Evolutionary conservation across 1,140 invertebrate species (phyloP), one percentile per base, ranked within the genome.

Genomic region (Daktulosphaira vitifoliae): DNA sequence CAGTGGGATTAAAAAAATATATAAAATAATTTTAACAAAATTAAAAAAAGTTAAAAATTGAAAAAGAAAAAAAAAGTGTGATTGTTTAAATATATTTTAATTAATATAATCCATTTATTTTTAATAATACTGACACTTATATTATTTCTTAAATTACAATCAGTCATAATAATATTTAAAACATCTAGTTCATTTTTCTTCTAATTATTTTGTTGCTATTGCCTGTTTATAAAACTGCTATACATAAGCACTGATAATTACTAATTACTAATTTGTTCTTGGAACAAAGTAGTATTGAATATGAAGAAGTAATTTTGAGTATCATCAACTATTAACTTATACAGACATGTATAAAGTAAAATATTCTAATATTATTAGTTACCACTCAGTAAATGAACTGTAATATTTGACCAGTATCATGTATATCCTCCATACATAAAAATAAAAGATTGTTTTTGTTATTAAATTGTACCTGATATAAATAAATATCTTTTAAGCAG

Each of bases 361-460:
- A n/a, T n/a, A n/a, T n/a, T n/a, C n/a, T n/a, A n/a, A n/a, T n/a
- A n/a, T n/a, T n/a, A n/a, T n/a, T n/a, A 33, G 56, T 62, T 62
- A 62, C 56, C 56, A 46, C 23, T 8, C 42, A 48, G 20, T 62
- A 29, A 62, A 62, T 6, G 11, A 46, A 48, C 13, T 59, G 38
- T 46, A 59, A 59, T 42, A 46, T 26, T 62, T 62, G 56, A 39
- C 56, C 56, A 62, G 56, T 62, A 62, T 44, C 33, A 62, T 48
- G 56, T 62, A 62, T 62, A 46, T 62, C 25, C 56, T 62, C 56
- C 56, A 22, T 48, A 48, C 13, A 62, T 62, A 62, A 62, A 26
- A 56, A 44, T 39, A 42, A 6, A 42, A 37, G 44, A 56, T 25
- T 39, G 8, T 33, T 33, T 33, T 48, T 48, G 25, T 44, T 59